Evolutionary conservation across 2,888 invertebrate species (phyloP), one percentile per base, ranked within the genome.

Genomic region (Cylloceria caligata): DNA sequence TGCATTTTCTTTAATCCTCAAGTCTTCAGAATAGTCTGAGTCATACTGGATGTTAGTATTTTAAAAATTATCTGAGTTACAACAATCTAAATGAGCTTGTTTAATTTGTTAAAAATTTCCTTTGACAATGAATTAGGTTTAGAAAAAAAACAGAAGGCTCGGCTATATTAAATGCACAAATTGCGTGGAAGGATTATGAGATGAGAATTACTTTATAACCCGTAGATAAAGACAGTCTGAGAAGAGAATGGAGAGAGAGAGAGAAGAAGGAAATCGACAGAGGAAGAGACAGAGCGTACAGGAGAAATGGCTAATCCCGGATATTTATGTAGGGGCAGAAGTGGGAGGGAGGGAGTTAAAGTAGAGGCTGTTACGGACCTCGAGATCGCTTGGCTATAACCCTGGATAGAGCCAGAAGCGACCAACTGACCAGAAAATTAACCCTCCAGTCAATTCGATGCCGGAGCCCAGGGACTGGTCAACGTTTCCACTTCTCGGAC

Each of bases 391-490:
- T 86, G 80, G 84, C 90, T 91, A 90, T 92, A 92, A 92, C 92
- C 92, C 91, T 88, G 88, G 89, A 90, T 79, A 72, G 89, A 90
- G 90, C 90, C 92, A 92, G 92, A 92, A 92, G 92, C 92, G 92
- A 92, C 92, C 92, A 93, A 93, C 92, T 92, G 92, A 92, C 92
- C 92, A 93, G 92, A 92, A 93, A 93, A 93, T 93, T 93, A 93
- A 93, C 92, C 92, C 92, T 91, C 92, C 89, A 89, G 88, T 90
- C 91, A 91, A 92, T 92, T 90, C 91, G 89, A 90, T 89, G 88
- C 84, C 62, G 72, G 55, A 64, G 60, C 34, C 27, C 68, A 30
- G 0, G 36, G 13, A 21, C 76, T 62, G 71, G 55, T 65, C 78
- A 11, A 62, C 69, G 78, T 79, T 77, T 84, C 80, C 80, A 85